These are phyloP conservation scores for Carabus problematicus DNA, from an alignment of 2,888 invertebrate genomes.

Conservation along the genomic window DNA sequence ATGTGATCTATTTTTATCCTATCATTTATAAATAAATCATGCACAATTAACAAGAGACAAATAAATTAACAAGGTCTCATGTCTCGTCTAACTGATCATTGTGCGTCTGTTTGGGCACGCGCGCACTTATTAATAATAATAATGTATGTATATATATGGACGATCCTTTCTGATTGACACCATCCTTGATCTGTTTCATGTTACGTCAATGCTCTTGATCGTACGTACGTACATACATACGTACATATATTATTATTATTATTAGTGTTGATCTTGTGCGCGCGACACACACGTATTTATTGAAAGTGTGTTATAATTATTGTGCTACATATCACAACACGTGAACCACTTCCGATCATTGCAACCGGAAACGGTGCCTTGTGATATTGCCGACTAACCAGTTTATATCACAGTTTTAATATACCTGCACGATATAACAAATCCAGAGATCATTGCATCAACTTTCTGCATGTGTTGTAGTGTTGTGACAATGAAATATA, in stretches of 20 bases:
- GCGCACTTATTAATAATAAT: slow-evolving; percentile 1
- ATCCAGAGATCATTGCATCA: background rate
- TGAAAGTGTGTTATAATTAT: slow-evolving; percentile 26
- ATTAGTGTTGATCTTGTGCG: too few relatives aligned
- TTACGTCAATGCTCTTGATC: slow-evolving; percentile 37
- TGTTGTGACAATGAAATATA: slow-evolving; percentile 32
- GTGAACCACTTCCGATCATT: slow-evolving; percentile 33
- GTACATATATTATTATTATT: background rate
- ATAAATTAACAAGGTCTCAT: background rate
- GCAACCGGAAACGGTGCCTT: slow-evolving; percentile 1
- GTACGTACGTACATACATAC: slow-evolving; percentile 17
- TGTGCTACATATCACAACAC: slow-evolving; percentile 18
- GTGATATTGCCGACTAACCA: background rate
- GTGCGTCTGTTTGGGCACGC: slow-evolving; percentile 11
- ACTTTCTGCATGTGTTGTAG: slow-evolving; percentile 4
- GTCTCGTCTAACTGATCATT: background rate
- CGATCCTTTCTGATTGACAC: slow-evolving; percentile 30
- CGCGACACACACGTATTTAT: slow-evolving; percentile 3
- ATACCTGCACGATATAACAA: too few relatives aligned
- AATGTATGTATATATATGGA: slow-evolving; percentile 6
- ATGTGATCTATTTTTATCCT: too few relatives aligned
- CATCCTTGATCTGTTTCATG: slow-evolving; percentile 32
- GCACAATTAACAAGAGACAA: background rate
- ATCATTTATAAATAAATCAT: too few relatives aligned
- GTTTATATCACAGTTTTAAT: background rate